Evolutionary conservation across 2,113 vertebrate species (phyloP).

Genomic region (Vidua chalybeata): DNA sequence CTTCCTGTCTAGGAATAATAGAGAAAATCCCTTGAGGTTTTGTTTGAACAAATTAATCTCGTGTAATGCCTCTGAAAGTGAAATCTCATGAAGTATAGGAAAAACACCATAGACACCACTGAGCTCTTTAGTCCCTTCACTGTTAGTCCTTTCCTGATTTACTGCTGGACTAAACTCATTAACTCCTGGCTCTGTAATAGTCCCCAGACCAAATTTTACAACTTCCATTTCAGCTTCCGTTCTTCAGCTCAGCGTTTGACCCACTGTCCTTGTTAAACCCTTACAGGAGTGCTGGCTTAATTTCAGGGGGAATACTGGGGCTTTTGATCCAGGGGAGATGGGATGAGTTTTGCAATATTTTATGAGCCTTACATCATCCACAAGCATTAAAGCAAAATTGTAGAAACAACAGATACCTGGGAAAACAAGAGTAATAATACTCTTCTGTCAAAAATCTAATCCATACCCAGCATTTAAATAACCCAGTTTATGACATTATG

Average conservation of each 20-base stretch:
- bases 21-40: not conserved
- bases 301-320: not conserved
- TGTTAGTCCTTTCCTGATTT: slow-evolving; percentile 27
- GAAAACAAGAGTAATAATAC: not conserved
- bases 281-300: not conserved
- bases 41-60: slow-evolving; percentile 4
- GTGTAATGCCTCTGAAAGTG: not conserved
- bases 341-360: not conserved
- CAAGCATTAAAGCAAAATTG: not conserved
- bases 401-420: not conserved
- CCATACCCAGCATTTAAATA: not conserved
- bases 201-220: slow-evolving; percentile 15
- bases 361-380: not conserved
- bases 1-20: not conserved
- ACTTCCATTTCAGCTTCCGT: not conserved
- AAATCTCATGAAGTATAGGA: slow-evolving; percentile 3
- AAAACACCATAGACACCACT: not conserved
- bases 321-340: not conserved
- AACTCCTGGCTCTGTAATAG: not conserved
- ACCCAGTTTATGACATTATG: not conserved
- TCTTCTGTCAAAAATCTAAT: not conserved
- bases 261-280: not conserved
- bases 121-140: not conserved
- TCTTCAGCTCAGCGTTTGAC: not conserved
- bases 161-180: slow-evolving; percentile 29